Evolutionary conservation across 1,140 invertebrate genomes (phyloP).

Genomic region (Homalodisca vitripennis): DNA sequence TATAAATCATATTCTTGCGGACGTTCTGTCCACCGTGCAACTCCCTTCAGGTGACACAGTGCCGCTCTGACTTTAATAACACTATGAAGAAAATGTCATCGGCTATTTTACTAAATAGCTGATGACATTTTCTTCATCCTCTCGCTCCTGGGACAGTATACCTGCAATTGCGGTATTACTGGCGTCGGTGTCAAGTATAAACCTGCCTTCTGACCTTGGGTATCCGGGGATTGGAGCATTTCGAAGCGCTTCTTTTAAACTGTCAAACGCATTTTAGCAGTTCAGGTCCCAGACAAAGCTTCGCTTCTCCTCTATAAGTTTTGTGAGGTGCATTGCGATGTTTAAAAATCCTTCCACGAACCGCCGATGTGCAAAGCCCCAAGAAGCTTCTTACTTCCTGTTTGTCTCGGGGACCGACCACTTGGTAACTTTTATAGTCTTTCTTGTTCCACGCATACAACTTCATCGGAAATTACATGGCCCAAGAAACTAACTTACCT

Average conservation of each 20-base stretch:
- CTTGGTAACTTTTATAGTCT: neutral
- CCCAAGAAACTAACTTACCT: conserved; percentile 6
- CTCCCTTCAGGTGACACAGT: neutral
- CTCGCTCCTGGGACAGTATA: neutral
- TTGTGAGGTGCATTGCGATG: neutral
- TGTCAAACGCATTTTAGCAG: neutral
- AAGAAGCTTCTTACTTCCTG: neutral
- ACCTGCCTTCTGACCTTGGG: neutral
- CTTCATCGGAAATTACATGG: conserved; percentile 5
- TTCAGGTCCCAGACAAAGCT: neutral
- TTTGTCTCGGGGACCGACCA: neutral
- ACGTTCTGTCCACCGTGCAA: too few relatives aligned
- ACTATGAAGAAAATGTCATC: too few relatives aligned
- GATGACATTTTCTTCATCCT: neutral
- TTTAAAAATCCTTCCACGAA: neutral
- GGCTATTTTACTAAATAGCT: neutral
- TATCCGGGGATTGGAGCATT: neutral
- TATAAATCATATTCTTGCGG: too few relatives aligned
- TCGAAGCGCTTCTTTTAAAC: neutral
- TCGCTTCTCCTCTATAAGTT: neutral
- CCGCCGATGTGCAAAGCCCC: neutral
- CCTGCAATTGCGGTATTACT: neutral
- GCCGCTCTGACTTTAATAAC: neutral
- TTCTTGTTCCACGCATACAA: conserved; percentile 11
- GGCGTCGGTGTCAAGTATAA: neutral